phyloP scores from a whole-genome alignment of 2,113 vertebrate species.

The Leptobrachium leishanense region DNA sequence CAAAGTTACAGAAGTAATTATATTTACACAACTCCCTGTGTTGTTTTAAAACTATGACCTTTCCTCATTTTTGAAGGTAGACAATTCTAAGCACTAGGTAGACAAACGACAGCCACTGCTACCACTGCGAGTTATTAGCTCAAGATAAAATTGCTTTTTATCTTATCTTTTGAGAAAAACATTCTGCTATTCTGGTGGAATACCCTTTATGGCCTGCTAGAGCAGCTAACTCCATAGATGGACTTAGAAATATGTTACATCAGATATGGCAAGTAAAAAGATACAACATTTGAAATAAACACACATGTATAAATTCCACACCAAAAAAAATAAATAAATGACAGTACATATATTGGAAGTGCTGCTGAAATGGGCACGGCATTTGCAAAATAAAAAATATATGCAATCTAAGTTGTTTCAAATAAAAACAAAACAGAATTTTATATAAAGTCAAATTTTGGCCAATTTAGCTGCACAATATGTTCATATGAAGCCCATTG shows the following conservation, averaged over 20 bases:
- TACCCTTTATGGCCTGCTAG: neutral
- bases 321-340: too few species aligned
- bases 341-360: too few species aligned
- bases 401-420: too few species aligned
- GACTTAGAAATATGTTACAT: neutral
- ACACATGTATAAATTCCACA: too few species aligned
- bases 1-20: neutral
- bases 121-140: neutral
- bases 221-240: neutral
- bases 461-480: too few species aligned
- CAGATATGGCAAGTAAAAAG: neutral
- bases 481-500: too few species aligned
- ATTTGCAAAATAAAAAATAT: too few species aligned
- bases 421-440: too few species aligned
- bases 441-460: too few species aligned
- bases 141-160: conserved; percentile 3
- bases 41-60: neutral
- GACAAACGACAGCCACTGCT: neutral
- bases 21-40: neutral
- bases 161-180: conserved; percentile 3
- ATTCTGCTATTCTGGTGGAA: neutral
- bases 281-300: too few species aligned
- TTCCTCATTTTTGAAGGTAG: neutral
- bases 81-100: neutral
- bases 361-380: too few species aligned